Conservation (phyloP, 2,888 invertebrate species). For the Hermaeophaga mercurialis region DNA sequence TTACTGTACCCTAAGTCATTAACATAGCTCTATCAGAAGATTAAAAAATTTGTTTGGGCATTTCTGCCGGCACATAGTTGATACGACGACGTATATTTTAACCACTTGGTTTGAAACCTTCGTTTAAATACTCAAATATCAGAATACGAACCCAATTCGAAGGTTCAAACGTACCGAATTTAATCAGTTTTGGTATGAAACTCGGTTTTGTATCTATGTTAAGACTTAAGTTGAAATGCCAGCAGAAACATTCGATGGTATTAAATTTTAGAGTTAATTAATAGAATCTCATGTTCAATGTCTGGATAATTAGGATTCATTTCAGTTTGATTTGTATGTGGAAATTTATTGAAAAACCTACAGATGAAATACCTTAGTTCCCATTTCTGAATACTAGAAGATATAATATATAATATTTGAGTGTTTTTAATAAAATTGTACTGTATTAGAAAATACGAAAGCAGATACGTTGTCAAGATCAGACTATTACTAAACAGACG, state of each 20-base stretch:
- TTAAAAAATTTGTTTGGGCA: too few species aligned
- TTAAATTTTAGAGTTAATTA: conserved; percentile 15
- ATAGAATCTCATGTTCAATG: not conserved
- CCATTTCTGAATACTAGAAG: too few species aligned
- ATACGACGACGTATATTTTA: not conserved
- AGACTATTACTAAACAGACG: too few species aligned
- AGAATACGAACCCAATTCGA: conserved; percentile 1
- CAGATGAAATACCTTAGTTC: too few species aligned
- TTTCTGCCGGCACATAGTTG: not conserved
- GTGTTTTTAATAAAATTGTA: too few species aligned
- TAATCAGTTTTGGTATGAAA: conserved; percentile 10
- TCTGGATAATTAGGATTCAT: not conserved
- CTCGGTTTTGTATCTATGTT: conserved; percentile 7
- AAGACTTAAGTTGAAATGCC: not conserved
- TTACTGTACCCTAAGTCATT: too few species aligned
- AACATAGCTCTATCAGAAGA: too few species aligned
- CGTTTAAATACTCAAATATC: conserved; percentile 7
- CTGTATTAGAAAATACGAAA: too few species aligned
- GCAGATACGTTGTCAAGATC: too few species aligned
- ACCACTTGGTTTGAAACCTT: conserved; percentile 4
- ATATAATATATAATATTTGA: too few species aligned
- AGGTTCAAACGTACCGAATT: conserved; percentile 14
- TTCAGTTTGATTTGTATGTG: not conserved
- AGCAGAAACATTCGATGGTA: conserved; percentile 7
- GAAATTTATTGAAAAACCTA: not conserved